These are phyloP conservation scores for Tringa solitaria DNA, from an alignment of 2,113 vertebrate species.

Conservation along the genomic window DNA sequence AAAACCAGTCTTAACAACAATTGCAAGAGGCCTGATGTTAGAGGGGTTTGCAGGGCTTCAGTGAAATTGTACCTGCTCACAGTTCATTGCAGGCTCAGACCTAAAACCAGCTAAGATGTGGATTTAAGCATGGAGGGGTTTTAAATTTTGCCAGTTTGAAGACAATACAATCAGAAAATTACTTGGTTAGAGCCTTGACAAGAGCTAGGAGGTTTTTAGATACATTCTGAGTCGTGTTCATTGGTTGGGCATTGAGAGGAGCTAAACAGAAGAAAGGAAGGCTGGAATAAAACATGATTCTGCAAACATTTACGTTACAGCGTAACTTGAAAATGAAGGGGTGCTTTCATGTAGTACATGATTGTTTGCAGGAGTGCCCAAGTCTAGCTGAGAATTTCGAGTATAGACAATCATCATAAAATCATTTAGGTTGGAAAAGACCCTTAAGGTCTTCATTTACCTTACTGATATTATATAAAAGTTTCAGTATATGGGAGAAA, in stretches of 20 bases:
- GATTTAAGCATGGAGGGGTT: neutral
- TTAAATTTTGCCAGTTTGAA: neutral
- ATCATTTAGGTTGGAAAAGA: neutral
- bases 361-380: neutral
- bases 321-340: neutral
- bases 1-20: neutral
- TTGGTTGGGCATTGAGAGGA: neutral
- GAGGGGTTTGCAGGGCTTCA: neutral
- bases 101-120: neutral
- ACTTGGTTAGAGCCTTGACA: neutral
- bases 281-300: neutral
- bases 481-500: neutral
- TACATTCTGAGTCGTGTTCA: neutral
- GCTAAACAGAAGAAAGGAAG: neutral
- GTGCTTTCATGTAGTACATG: neutral
- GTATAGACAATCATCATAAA: neutral
- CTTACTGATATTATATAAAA: neutral
- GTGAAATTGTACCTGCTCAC: neutral
- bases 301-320: neutral
- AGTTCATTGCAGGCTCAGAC: neutral
- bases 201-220: neutral
- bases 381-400: neutral
- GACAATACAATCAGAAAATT: neutral
- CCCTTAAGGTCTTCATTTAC: neutral
- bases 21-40: neutral